phyloP scores from a whole-genome alignment of 2,797 vertebrate genomes.

The Myripristis murdjan region DNA sequence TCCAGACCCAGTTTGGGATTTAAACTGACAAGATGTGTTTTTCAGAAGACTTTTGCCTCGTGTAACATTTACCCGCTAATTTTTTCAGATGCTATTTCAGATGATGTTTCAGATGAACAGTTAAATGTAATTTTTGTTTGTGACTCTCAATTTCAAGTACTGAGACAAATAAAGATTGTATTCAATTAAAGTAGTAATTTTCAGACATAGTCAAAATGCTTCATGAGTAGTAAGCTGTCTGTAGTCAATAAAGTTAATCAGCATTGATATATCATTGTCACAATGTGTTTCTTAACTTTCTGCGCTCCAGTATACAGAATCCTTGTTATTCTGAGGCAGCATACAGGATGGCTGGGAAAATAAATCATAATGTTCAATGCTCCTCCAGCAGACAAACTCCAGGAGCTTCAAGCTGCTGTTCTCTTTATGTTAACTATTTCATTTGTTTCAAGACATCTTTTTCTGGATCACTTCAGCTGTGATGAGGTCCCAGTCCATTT shows the following conservation, averaged over 20 bases:
- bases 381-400: conserved; percentile 28
- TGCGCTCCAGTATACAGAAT: conserved; percentile 2
- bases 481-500: conserved; percentile 42
- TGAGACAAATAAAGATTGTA: neutral
- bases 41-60: no score
- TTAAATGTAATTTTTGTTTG: no score
- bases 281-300: conserved; percentile 2
- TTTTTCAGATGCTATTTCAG: no score
- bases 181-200: neutral
- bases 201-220: conserved; percentile 3
- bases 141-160: no score
- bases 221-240: conserved; percentile 10
- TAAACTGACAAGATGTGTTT: no score
- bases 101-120: no score
- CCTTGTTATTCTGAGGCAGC: conserved; percentile 2
- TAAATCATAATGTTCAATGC: conserved; percentile 16
- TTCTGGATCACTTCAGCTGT: conserved; percentile 29
- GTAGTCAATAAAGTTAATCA: neutral
- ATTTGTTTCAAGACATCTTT: conserved; percentile 26
- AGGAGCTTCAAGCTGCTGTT: neutral
- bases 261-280: conserved; percentile 2
- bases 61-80: no score
- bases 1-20: no score
- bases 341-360: neutral
- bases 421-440: conserved; percentile 20